Percentiles rank a stretch among this genome's conserved stretches.
phyloP scores from a whole-genome alignment of 2,113 vertebrate species.

The Cottus gobio region DNA sequence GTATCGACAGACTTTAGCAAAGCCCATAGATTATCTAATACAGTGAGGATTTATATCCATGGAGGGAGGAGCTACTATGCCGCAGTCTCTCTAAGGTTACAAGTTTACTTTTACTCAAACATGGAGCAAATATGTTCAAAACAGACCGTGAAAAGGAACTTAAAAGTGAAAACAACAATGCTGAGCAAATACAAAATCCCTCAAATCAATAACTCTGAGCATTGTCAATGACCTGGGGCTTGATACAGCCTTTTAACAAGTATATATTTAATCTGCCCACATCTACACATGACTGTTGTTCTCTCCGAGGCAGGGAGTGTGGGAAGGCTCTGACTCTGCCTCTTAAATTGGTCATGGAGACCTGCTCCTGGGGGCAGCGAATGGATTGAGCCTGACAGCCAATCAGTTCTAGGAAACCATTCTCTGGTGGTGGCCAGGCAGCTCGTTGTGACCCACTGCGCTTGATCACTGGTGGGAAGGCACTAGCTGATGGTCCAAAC shows the following conservation, averaged over 20 bases:
- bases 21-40: slow-evolving; percentile 6
- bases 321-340: slow-evolving; percentile 75
- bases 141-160: slow-evolving; percentile 17
- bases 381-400: slow-evolving; percentile 76
- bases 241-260: slow-evolving; percentile 62
- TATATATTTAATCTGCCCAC: slow-evolving; percentile 67
- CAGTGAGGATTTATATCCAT: background rate
- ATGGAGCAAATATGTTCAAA: background rate
- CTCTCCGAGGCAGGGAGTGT: slow-evolving; percentile 70
- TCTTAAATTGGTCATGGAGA: slow-evolving; percentile 76
- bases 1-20: background rate
- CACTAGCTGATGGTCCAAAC: slow-evolving; percentile 63
- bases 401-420: slow-evolving; percentile 69
- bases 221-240: slow-evolving; percentile 51
- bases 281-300: slow-evolving; percentile 55
- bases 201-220: slow-evolving; percentile 62
- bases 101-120: background rate
- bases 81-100: background rate
- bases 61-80: background rate
- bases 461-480: slow-evolving; percentile 68
- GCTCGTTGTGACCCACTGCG: slow-evolving; percentile 72
- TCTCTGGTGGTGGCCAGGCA: slow-evolving; percentile 61
- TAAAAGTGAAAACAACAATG: background rate
- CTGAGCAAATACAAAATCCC: slow-evolving; percentile 23
- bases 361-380: slow-evolving; percentile 65